A percentile compares a stretch with the other conserved stretches of the same genome.
These are phyloP conservation scores for Mesitornis unicolor DNA, from an alignment of 2,113 vertebrate species.

Conservation along the genomic window DNA sequence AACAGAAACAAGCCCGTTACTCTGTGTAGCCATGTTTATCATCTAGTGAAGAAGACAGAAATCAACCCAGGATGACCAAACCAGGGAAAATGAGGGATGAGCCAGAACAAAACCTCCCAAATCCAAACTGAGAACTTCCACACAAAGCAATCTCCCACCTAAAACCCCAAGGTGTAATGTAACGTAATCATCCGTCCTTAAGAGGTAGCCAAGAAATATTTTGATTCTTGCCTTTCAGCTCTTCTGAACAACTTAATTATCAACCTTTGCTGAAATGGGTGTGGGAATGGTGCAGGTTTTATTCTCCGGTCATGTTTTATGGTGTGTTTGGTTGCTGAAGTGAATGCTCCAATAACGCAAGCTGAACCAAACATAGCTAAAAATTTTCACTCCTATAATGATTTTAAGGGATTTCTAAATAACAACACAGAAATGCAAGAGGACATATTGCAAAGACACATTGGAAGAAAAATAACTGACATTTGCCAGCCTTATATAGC, in stretches of 20 bases:
- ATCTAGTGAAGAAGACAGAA: background rate
- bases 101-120: background rate
- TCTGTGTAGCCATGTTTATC: background rate
- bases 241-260: background rate
- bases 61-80: background rate
- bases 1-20: background rate
- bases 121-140: background rate
- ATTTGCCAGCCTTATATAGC: slow-evolving; percentile 1
- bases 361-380: background rate
- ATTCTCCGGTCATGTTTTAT: background rate
- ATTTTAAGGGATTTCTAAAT: background rate
- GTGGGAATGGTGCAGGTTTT: background rate
- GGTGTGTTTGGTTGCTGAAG: background rate
- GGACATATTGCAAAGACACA: background rate
- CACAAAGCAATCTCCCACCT: background rate
- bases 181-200: background rate
- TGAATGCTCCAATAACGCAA: background rate
- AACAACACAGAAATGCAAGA: background rate
- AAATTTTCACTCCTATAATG: background rate
- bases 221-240: slow-evolving; percentile 10
- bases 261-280: background rate
- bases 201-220: background rate
- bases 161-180: background rate
- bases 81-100: background rate
- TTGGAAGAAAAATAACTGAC: slow-evolving; percentile 36